A percentile compares a stretch with the other conserved stretches of the same genome.
Evolutionary conservation across 2,113 vertebrate species (phyloP).

Genomic region (Lophius piscatorius): DNA sequence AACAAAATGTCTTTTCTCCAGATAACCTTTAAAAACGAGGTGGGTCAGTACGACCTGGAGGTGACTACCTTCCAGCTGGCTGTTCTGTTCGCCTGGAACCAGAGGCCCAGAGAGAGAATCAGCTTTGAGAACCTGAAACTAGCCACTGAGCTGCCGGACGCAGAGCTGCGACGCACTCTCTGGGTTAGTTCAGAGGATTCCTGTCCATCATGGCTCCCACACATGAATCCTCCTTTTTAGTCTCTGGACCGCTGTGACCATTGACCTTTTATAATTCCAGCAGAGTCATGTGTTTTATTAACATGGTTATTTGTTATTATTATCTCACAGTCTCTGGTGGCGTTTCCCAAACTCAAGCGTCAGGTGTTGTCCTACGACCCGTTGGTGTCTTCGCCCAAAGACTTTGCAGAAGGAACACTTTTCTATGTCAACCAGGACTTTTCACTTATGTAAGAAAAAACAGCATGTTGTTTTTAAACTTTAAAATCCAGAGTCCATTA

Average conservation of each 20-base stretch:
- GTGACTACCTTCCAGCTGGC: slow-evolving; percentile 98
- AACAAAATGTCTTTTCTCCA: slow-evolving; percentile 48
- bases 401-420: slow-evolving; percentile 97
- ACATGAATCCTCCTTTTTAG: not conserved
- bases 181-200: slow-evolving; percentile 82
- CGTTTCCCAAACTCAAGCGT: slow-evolving; percentile 98
- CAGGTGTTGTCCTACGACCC: slow-evolving; percentile 98
- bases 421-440: slow-evolving; percentile 99
- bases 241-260: not conserved
- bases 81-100: slow-evolving; percentile 98
- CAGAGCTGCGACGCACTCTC: slow-evolving; percentile 96
- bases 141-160: slow-evolving; percentile 96
- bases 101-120: slow-evolving; percentile 97
- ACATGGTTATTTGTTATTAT: not conserved
- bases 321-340: slow-evolving; percentile 91
- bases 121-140: slow-evolving; percentile 99
- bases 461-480: too few relatives aligned
- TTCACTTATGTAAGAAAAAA: slow-evolving; percentile 93
- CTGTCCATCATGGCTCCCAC: not conserved
- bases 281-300: too few relatives aligned
- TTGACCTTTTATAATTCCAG: too few relatives aligned
- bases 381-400: slow-evolving; percentile 96
- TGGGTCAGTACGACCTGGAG: slow-evolving; percentile 98
- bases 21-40: slow-evolving; percentile 99
- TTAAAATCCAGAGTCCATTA: too few relatives aligned